Conservation (phyloP, 2,797 vertebrate species). For the Champsocephalus esox region DNA sequence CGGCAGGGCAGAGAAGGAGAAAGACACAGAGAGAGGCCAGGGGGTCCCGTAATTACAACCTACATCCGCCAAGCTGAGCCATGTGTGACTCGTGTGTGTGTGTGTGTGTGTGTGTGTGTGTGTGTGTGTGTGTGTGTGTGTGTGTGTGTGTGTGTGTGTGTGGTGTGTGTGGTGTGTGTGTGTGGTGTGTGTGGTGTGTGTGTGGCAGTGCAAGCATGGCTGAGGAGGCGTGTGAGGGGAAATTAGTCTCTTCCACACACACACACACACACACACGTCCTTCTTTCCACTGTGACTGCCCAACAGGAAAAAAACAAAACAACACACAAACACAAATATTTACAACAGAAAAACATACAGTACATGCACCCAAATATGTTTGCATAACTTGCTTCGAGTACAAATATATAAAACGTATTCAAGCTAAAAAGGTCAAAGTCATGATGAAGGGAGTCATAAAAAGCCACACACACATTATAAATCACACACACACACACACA, state of each 20-base stretch:
- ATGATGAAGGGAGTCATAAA: background rate
- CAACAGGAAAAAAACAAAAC: constrained; percentile 55
- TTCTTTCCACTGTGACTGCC: constrained; percentile 72
- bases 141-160: constrained; percentile 24
- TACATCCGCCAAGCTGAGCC: constrained; percentile 87
- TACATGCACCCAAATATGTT: background rate
- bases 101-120: constrained; percentile 30
- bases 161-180: background rate
- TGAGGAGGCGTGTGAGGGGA: constrained; percentile 76
- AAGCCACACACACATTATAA: background rate
- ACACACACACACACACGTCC: constrained; percentile 73
- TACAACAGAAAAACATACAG: constrained; percentile 55
- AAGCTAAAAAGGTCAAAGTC: background rate
- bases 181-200: background rate
- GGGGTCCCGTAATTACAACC: constrained; percentile 97
- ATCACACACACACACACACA: constrained; percentile 62
- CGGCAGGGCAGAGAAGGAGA: constrained; percentile 50
- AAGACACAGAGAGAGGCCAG: constrained; percentile 89
- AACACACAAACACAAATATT: constrained; percentile 61
- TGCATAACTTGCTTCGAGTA: background rate
- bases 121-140: background rate
- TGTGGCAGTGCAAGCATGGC: constrained; percentile 51
- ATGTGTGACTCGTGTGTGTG: constrained; percentile 16
- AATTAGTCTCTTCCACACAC: constrained; percentile 78
- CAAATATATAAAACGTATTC: background rate